Base-by-base conservation (phyloP, 2,888 invertebrate genomes). In the Euproctis similis region DNA sequence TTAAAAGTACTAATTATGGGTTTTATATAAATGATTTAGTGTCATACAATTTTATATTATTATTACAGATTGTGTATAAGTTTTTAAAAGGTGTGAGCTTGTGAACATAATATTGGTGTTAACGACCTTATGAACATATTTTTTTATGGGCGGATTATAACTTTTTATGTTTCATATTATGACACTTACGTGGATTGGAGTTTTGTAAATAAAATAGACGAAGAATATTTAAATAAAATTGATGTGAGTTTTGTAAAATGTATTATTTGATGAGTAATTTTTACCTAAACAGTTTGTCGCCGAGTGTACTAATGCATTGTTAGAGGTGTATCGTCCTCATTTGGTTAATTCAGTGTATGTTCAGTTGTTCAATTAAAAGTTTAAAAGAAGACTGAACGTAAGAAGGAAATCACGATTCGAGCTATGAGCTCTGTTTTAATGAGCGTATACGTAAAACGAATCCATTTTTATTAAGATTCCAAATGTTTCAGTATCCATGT, bases 301-400 rank as follows among this genome's bases (percentile, higher is more conserved):
- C 26, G 49, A 52, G 28, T 52, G 53, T 59, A 53, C 55, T 19
- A 12, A 12, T 8, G 24, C 29, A 20, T 30, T 34, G 33, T 32
- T 28, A 23, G 30, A 28, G 20, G 50, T 54, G 52, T 63, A 63
- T 61, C 62, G 66, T 58, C 66, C 73, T 80, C 77, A 78, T 82
- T 82, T 80, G 78, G 72, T 76, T 78, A 77, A 81, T 80, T 71
- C 77, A 55, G 60, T 53, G 57, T 52, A 53, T 58, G 64, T 54
- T 49, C 54, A 57, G 66, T 55, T 60, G 64, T 69, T 65, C 78
- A 81, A 80, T 81, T 80, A 81, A 76, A 72, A 59, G 50, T 45
- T 69, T 77, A 77, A 74, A 74, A 71, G 61, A 75, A 52, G 21
- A 21, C 10, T 21, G 8, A 21, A 21, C 21, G 62, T 70, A 40